Base-by-base conservation (phyloP, 2,113 vertebrate species). In the Glaucomys volans region DNA sequence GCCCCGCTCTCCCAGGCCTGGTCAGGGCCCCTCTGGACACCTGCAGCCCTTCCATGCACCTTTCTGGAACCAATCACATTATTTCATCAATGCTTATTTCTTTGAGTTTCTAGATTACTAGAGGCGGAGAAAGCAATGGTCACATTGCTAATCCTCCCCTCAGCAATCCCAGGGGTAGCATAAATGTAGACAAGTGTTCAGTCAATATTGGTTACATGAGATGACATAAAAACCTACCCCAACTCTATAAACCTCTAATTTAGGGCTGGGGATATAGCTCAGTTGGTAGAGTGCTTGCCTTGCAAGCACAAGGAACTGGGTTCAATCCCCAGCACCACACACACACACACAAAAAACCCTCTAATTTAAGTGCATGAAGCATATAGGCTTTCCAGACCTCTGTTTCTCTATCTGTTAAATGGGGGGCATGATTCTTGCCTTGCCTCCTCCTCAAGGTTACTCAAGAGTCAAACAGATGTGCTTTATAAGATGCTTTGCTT, bases 171-270 rank as follows among this genome's bases (percentile, higher is more conserved):
- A 32, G 32, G 37, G 26, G 66, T 1, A 35, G 54, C 44, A 69
- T 16, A 10, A 59, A 30, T 40, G 32, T 17, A 50, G 66, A 52
- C 59, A 54, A 32, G 71, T 35, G 40, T 40, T 89, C 44, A 24
- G 66, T 35, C 47, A 79, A 85, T 52, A 17, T 40, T 69, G 40
- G 22, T 37, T 30, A 35, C n/a, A 72, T 50, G 64, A 74, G 42
- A 62, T 24, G 32, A 17, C n/a, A 52, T 42, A 42, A 32, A 9
- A 64, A 44, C n/a, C 67, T 80, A 87, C 62, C 64, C 67, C 69
- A 86, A 69, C 72, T 67, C 71, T n/a, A 84, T 66, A 76, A 93
- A 90, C 59, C 59, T 86, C n/a, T 59, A n/a, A n/a, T n/a, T n/a
- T n/a, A n/a, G n/a, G n/a, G n/a, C n/a, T n/a, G n/a, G n/a, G n/a